These are phyloP conservation scores for Augochlorella aurata DNA, from an alignment of 2,888 invertebrate species.

Conservation along the genomic window DNA sequence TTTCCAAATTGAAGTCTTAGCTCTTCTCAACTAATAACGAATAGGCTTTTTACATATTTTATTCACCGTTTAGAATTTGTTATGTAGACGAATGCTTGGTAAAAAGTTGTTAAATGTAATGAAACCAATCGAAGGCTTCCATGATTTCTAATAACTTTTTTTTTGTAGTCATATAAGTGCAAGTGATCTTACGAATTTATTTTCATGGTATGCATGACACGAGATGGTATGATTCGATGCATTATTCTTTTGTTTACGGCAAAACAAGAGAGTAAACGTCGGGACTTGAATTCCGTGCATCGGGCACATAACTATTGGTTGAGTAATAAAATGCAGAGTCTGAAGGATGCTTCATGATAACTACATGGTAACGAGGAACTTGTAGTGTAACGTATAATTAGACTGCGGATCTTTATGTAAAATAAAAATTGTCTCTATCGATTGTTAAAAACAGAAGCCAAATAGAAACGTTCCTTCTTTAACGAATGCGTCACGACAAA, in stretches of 20 bases:
- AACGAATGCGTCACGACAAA: too few species aligned
- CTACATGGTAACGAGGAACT: neutral
- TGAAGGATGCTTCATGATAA: neutral
- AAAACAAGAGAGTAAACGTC: neutral
- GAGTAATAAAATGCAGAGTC: neutral
- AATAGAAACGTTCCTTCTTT: too few species aligned
- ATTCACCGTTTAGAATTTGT: neutral
- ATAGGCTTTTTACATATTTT: neutral
- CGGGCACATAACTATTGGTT: neutral
- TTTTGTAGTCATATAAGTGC: neutral
- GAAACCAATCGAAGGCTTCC: neutral
- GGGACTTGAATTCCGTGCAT: neutral
- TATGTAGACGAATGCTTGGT: neutral
- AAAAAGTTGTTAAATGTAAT: conserved; percentile 6
- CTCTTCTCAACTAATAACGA: neutral
- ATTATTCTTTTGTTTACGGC: neutral
- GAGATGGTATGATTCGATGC: neutral
- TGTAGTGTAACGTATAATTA: neutral
- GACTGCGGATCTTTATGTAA: too few species aligned
- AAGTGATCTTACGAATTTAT: neutral
- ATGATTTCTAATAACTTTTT: neutral
- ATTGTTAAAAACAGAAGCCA: too few species aligned
- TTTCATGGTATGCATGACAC: conserved; percentile 6
- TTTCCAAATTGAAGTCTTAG: neutral
- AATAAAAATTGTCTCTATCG: too few species aligned